A percentile compares a stretch with the other conserved stretches of the same genome.
Evolutionary conservation across 2,888 invertebrate species (phyloP).

Genomic region (Leucozona laternaria): DNA sequence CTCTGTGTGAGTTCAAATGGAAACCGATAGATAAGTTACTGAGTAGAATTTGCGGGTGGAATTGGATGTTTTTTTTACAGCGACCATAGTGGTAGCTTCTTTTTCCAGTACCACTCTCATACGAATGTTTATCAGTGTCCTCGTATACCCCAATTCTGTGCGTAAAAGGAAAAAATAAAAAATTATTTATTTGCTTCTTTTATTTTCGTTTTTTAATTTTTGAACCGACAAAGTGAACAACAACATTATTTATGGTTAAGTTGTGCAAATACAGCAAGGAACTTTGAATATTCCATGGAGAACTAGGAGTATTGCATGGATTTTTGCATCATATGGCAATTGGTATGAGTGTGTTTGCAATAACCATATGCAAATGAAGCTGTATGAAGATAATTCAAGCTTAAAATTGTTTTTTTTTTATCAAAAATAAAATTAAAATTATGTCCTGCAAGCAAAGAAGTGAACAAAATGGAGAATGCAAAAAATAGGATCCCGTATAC

Average conservation of each 20-base stretch:
- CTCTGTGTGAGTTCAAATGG: conserved; percentile 61
- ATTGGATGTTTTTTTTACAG: conserved; percentile 14
- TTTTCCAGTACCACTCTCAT: conserved; percentile 11
- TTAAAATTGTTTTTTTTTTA: conserved; percentile 46
- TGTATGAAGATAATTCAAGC: conserved; percentile 50
- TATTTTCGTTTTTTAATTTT: conserved; percentile 12
- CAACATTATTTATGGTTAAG: conserved; percentile 68
- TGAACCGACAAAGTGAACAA: conserved; percentile 38
- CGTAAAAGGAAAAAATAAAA: conserved; percentile 18
- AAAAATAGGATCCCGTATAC: conserved; percentile 9
- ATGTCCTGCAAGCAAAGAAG: conserved; percentile 11
- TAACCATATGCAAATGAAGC: conserved; percentile 64
- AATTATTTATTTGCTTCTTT: neutral
- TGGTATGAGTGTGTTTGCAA: conserved; percentile 37
- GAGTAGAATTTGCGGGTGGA: conserved; percentile 50
- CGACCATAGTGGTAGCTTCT: conserved; percentile 21
- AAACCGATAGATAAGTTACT: conserved; percentile 62
- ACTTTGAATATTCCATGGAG: neutral
- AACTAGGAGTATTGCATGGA: neutral
- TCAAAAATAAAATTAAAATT: conserved; percentile 25
- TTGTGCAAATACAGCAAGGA: conserved; percentile 49
- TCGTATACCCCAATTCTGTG: conserved; percentile 32
- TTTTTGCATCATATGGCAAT: conserved; percentile 28
- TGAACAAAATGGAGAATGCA: neutral
- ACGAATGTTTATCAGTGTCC: conserved; percentile 32